Base-by-base conservation (phyloP, 2,113 vertebrate species). In the Varanus salvator region DNA sequence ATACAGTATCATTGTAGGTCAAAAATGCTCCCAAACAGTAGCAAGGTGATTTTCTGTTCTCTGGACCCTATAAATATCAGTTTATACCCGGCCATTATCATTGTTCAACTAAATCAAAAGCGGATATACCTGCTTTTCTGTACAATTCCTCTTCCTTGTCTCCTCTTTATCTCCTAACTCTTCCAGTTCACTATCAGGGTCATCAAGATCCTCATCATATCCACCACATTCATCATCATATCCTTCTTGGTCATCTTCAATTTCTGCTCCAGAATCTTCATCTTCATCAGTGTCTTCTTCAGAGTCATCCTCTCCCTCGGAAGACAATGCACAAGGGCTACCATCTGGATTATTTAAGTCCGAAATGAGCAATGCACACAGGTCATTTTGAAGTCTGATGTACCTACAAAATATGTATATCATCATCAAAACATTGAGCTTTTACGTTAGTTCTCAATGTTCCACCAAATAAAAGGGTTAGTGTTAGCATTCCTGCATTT, bases 331-430 rank as follows among this genome's bases (percentile, higher is more conserved):
- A 91, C 95, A 92, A 90, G 93, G 91, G 69, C 95, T 96, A 80
- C 96, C 94, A 25, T 97, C 97, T 0, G 90, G 21, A 50, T 97
- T 97, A 93, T 97, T 98, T 93, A 98, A 95, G 96, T 99, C 99
- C 38, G 98, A 99, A 97, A 99, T 98, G 95, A 99, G 98, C 87
- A 99, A 98, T 60, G 96, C 98, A 95, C 97, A 95, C 85, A 99
- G 97, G 89, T 98, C 98, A 90, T 99, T 99, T 14, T 94, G 97
- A 92, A 99, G 97, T 92, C 97, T 97, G 86, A 99, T 98, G 96
- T 97, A 99, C 87, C 99, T 99, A 95, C 52, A 95, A 94, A 74
- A 87, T 91, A 88, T 86, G 74, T 31, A 76, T 71, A 52, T 50
- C 44, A 90, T 77, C 21, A 86, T 57, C 14, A 68, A 78, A 8